Base-by-base conservation (phyloP, 92 coral and sea anemone genomes). In the Epizoanthus fatuus region DNA sequence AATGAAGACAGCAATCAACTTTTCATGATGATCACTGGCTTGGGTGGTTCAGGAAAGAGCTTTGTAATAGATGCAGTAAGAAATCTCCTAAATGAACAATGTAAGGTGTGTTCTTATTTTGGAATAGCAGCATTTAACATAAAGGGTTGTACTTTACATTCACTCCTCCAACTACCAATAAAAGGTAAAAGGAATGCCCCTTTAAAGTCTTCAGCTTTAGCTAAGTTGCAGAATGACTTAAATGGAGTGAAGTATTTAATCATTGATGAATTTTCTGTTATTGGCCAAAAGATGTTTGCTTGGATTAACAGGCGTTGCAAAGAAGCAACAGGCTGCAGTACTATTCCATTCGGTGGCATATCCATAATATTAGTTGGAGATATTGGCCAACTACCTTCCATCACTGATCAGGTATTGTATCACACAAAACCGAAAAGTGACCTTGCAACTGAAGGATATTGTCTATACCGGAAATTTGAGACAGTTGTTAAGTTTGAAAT, bases 231-330 rank as follows among this genome's bases (percentile, higher is more conserved):
- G 38, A 14, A 25, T 75, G 83, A 86, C 58, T 56, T 90, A 39
- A 80, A 66, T 7, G 87, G 83, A 9, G 86, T 78, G 19, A 62
- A 86, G 1, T 93, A 83, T 80, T 45, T 93, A 1, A 90, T 93
- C 47, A 83, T 86, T 56, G 93, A 90, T 86, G 88, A 90, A 68
- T 86, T 65, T 74, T 90, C 93, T 12, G 80, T 76, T 5, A 35
- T 69, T 45, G 76, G 93, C 32, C 93, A 90, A 17, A 81, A 75
- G 16, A 90, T 86, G 93, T 63, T 86, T 69, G 88, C 58, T 53
- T 86, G 88, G 88, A 90, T 90, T 11, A 81, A 90, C 82, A 86
- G 77, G 69, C 88, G 81, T 57, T 86, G 90, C 81, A 86, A 90
- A 51, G 60, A 91, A 63, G 91, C 87, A 70, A 91, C 93, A 55